Base-by-base conservation (phyloP, 2,113 vertebrate species). In the Toxostoma redivivum region DNA sequence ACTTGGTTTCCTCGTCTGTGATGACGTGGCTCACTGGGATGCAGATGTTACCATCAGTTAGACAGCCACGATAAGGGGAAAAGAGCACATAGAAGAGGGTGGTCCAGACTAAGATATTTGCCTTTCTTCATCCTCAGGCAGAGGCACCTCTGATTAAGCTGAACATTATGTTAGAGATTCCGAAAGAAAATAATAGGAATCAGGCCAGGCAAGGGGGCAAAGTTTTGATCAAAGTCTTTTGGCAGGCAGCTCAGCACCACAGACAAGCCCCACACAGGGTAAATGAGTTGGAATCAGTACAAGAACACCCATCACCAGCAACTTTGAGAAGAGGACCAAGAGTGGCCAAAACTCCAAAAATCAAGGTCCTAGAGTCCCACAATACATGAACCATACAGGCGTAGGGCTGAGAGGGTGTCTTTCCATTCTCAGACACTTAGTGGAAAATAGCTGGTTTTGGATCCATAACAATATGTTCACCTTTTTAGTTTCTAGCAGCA, bases 41-140 rank as follows among this genome's bases (percentile, higher is more conserved):
- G 56, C 44, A 83, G 71, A 51, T 51, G 40, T 58, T 74, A 22
- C 57, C 38, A 24, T 35, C 64, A 58, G 60, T 33, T 58, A 61
- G n/a, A 65, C 0, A 0, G n/a, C 42, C 64, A 83, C 2, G 5
- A 54, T 1, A 47, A 47, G 27, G 83, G 25, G 50, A 71, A 66
- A 58, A 47, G 30, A 84, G 18, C 51, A 78, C 6, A 19, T 16
- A 82, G 50, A 87, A 86, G n/a, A 35, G 69, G 89, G n/a, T 25
- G 45, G 48, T 71, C 40, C 60, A 76, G 25, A 50, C 35, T 5
- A 61, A 67, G 53, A 3, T 28, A 78, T 71, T 79, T 70, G 27
- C 56, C 51, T 33, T 17, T 60, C 30, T 54, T 60, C 28, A 51
- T 67, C 45, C 37, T 78, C 57, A 48, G 77, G 48, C 64, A 92